Base-by-base conservation (phyloP, 2,888 invertebrate species). In the Xanthorhoe designata region DNA sequence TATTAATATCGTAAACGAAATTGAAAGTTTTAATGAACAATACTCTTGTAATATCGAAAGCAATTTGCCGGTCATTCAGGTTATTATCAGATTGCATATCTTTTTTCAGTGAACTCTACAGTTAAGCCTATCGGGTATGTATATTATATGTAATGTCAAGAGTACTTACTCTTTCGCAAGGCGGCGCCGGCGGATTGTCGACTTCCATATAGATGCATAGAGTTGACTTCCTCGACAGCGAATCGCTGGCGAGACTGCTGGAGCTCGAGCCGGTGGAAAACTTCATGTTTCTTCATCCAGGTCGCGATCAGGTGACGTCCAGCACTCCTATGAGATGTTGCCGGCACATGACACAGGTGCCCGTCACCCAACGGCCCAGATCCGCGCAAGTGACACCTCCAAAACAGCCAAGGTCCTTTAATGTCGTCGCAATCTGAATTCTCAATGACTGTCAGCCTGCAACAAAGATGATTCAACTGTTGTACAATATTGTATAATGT, bases 241-340 rank as follows among this genome's bases (percentile, higher is more conserved):
- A 94, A 80, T 96, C 96, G 81, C 94, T 94, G 83, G 95, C 94
- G 80, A 95, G 94, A 86, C 95, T 95, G 86, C 95, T 95, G 72
- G 95, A 95, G 78, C 95, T 94, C 73, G 94, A 94, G 50, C 95
- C 94, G 75, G 95, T 94, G 73, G 95, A 94, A 88, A 95, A 95
- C 92, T 95, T 95, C 95, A 95, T 94, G 77, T 70, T 89, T 75
- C 77, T 75, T 81, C 86, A 85, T 86, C 73, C 82, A 85, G 81
- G 65, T 67, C 71, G 64, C 62, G 74, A 78, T 90, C 90, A 91
- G 82, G 92, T 93, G 81, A 91, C 88, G 78, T 92, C 92, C 77
- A 89, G 83, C 87, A 89, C 87, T 84, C 80, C 82, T 74, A 82
- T 86, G 88, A 81, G 87, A 83, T 88, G 88, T 88, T 82, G 84